Evolutionary conservation across 2,888 invertebrate species (phyloP), one percentile per base, ranked within the genome.

Genomic region (Oxytorus armatus): DNA sequence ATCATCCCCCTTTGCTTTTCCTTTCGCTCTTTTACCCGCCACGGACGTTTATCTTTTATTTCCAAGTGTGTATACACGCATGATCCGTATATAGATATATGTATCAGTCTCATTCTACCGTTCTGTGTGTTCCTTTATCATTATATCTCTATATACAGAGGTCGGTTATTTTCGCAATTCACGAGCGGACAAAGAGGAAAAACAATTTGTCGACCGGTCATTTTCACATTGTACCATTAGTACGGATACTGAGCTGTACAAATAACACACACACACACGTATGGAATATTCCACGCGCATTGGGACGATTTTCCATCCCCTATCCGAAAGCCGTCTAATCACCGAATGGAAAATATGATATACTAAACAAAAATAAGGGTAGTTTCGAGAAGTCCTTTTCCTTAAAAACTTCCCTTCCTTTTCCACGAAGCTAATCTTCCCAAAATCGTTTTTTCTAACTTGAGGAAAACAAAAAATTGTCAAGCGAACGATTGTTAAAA

Each of bases 1-100:
- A 78, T 73, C 78, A 78, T 68, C 66, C 68, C 78, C 68, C 59
- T 18, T 14, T 69, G 42, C 63, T 55, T 39, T 57, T 51, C 14
- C 21, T 51, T 66, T 77, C 72, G 21, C 25, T 73, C 63, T 73
- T 65, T 55, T 44, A 63, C 7, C 33, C 53, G 29, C 44, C 53
- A 1, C 33, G 44, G 7, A 39, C 42, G 14, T 73, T 73, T 73
- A 51, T 51, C 39, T 57, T 55, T 51, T 14, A 14, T 65, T 39
- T 11, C 8, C 8, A 2, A 23, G 51, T 14, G 8, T 44, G 25
- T 29, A n/a, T 29, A 44, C n/a, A 14, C n/a, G 29, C 0, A 33
- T 0, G 23, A 49, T 33, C 29, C 47, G 14, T 55, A 33, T 57
- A 74, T 57, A 73, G 16, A 16, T 70, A 3, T 47, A n/a, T n/a